Evolutionary conservation across 1,140 invertebrate genomes (phyloP).

Genomic region (Gryllus bimaculatus): DNA sequence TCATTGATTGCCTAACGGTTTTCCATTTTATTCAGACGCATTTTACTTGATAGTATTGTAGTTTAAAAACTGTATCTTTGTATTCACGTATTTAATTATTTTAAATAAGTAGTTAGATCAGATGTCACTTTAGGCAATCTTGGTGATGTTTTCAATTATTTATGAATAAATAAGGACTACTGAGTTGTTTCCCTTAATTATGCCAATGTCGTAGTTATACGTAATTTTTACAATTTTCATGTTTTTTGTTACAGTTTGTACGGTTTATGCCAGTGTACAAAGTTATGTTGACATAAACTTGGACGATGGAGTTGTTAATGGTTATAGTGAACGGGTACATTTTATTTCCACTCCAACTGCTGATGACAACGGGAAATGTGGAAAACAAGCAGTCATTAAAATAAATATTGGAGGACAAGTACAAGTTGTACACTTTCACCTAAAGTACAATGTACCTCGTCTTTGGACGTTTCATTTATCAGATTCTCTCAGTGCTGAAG

Average conservation of each 20-base stretch:
- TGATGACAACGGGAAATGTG: background rate
- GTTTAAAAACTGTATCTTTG: no score
- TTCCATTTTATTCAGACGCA: no score
- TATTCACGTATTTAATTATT: no score
- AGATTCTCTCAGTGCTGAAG: conserved; percentile 7
- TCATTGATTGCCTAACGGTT: no score
- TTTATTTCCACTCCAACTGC: background rate
- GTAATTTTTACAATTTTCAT: no score
- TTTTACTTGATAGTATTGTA: no score
- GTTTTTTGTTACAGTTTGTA: background rate
- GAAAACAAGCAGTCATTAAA: background rate
- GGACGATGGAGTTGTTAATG: conserved; percentile 2
- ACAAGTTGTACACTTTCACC: background rate
- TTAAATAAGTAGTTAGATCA: no score
- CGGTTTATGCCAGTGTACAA: background rate
- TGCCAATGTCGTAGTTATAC: no score
- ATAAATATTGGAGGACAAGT: background rate
- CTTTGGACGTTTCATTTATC: conserved; percentile 14
- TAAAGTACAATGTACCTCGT: background rate
- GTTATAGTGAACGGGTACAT: background rate
- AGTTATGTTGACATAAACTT: background rate
- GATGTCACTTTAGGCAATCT: no score
- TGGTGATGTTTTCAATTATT: no score
- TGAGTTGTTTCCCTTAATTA: no score
- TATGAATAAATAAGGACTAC: no score